Evolutionary conservation across 1,140 invertebrate species (phyloP), one percentile per base, ranked within the genome.

Genomic region (Bombyx mandarina): DNA sequence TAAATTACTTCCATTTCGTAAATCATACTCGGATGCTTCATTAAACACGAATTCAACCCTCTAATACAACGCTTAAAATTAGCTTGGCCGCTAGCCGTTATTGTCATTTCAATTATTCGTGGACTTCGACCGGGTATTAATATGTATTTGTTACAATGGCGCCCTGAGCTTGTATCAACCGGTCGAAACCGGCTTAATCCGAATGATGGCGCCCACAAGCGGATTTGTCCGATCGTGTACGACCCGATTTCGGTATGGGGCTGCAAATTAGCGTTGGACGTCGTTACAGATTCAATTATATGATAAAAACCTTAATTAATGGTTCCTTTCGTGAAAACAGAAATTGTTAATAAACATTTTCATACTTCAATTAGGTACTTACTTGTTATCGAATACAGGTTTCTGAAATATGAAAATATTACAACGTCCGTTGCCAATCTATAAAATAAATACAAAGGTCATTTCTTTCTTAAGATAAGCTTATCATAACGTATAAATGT

Each of bases 101-200:
- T 63, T 65, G 60, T 65, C 63, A 54, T 65, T 65, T 65, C 58
- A 69, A 68, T 68, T 65, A 69, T 59, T 61, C 48, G 61, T 42
- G 56, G 53, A 65, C 61, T 61, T 50, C 18, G 59, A 45, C 22
- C 22, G 26, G 45, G 58, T 63, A 63, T 65, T 68, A 62, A 63
- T 62, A 62, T 66, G 60, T 68, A 68, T 68, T 65, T 68, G 63
- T 58, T 49, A 59, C 63, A 63, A 62, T 57, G 51, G 43, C 52
- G 48, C 44, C 3, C 22, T 50, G 45, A 46, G 52, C 46, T 54
- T 53, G 60, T 62, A 54, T 45, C 48, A 58, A 43, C 58, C 57
- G 54, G 54, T 56, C 57, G 46, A 51, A 57, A 60, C 60, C 61
- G 54, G 64, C 60, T 58, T 50, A 66, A 66, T 60, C 58, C 54